Evolutionary conservation across 2,888 invertebrate genomes (phyloP), one percentile per base, ranked within the genome.

Genomic region (Papilio demoleus): DNA sequence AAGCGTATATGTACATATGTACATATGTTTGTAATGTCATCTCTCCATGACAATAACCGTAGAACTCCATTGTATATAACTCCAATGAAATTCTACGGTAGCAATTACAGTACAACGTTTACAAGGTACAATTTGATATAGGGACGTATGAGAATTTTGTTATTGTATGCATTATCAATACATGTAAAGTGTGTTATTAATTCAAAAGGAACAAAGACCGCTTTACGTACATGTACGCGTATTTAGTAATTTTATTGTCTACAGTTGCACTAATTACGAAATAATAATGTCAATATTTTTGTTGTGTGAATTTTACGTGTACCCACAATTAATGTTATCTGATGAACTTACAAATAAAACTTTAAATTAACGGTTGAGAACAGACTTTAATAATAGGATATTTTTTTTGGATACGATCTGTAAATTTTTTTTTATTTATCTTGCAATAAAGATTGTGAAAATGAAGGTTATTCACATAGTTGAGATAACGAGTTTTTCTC

Each of bases 191-290:
- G 53, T 34, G 31, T 27, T 45, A 45, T 61, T 45, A 61, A 61
- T 42, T 24, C n/a, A 14, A 60, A 50, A 50, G n/a, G 36, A 68
- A 68, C 67, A 68, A 63, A 56, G 67, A 63, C 31, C 27, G 14
- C 40, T 50, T 50, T 19, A 58, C 12, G 53, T 27, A 67, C 31
- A 31, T 31, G 31, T 31, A 53, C 38, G 53, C 22, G 12, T 67
- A 56, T 61, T 67, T 53, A 38, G 50, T 19, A 67, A 61, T 40
- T 4, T 60, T 31, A 62, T 67, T 67, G 67, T 67, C 50, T 70
- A 69, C 63, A 47, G 68, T 64, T 69, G 27, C 27, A 50, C 50
- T 53, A 65, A 67, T 68, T 63, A 70, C 19, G 14, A 60, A 45
- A 63, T 17, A 22, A 40, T 65, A 38, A 62, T 56, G 36, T 53